A percentile compares a stretch with the other conserved stretches of the same genome.
phyloP scores from a whole-genome alignment of 2,113 vertebrate species.

The Fulica atra region DNA sequence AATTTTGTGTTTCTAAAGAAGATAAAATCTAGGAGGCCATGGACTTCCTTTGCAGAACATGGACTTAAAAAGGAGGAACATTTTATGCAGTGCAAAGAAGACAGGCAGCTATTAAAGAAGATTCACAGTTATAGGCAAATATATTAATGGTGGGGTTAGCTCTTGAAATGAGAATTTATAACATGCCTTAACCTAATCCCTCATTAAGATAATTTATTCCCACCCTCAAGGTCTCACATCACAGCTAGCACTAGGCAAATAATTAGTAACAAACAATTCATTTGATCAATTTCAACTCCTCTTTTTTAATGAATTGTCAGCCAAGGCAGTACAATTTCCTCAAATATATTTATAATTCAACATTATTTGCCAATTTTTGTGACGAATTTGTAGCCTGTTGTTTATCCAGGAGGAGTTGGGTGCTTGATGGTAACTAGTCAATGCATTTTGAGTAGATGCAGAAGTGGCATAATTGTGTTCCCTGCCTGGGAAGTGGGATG shows the following conservation, averaged over 20 bases:
- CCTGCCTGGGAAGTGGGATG: not conserved
- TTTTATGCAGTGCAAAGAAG: not conserved
- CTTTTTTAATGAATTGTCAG: slow-evolving; percentile 46
- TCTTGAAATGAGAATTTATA: slow-evolving; percentile 63
- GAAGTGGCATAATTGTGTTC: not conserved
- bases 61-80: not conserved
- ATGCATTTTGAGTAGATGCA: not conserved
- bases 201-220: slow-evolving; percentile 69
- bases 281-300: slow-evolving; percentile 48
- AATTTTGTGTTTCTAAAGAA: not conserved
- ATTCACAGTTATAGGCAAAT: slow-evolving; percentile 57
- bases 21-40: not conserved
- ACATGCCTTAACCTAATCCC: slow-evolving; percentile 61
- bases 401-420: not conserved
- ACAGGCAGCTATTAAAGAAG: slow-evolving; percentile 55
- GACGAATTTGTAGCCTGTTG: not conserved
- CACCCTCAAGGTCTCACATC: slow-evolving; percentile 64
- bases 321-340: not conserved
- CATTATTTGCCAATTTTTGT: slow-evolving; percentile 21
- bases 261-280: slow-evolving; percentile 69
- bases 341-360: slow-evolving; percentile 41
- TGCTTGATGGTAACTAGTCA: not conserved
- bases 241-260: slow-evolving; percentile 63
- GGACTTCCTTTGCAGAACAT: not conserved
- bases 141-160: slow-evolving; percentile 47